phyloP scores from a whole-genome alignment of 2,113 vertebrate species.

The Boleophthalmus pectinirostris region DNA sequence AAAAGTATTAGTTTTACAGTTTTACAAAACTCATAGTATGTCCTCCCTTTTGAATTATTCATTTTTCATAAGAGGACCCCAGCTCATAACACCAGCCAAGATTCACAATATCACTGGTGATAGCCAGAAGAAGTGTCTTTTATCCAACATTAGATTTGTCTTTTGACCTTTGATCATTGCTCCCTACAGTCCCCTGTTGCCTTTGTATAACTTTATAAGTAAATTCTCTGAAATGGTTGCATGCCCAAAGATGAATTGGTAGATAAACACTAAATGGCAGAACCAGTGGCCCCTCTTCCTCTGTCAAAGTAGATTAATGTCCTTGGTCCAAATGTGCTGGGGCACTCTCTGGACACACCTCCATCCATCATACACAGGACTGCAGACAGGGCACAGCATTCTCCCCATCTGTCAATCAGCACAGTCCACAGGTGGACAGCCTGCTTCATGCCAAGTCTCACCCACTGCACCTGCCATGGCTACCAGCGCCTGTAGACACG shows the following conservation, averaged over 20 bases:
- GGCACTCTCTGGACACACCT: slow-evolving; percentile 41
- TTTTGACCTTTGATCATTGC: background rate
- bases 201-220: background rate
- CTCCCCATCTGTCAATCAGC: slow-evolving; percentile 63
- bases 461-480: slow-evolving; percentile 48
- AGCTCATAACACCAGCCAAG: too few relatives aligned
- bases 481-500: slow-evolving; percentile 15
- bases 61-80: too few relatives aligned
- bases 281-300: slow-evolving; percentile 11
- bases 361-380: slow-evolving; percentile 59
- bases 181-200: background rate
- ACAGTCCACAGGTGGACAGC: slow-evolving; percentile 35
- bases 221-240: background rate
- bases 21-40: background rate
- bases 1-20: background rate
- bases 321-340: slow-evolving; percentile 46
- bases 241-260: slow-evolving; percentile 12
- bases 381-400: slow-evolving; percentile 44
- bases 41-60: too few relatives aligned
- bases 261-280: slow-evolving; percentile 17
- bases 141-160: background rate
- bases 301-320: slow-evolving; percentile 46
- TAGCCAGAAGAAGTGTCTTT: background rate
- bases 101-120: too few relatives aligned
- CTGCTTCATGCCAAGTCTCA: slow-evolving; percentile 39